These are phyloP conservation scores for Mizuhopecten yessoensis DNA, from an alignment of 1,140 invertebrate species.

Conservation along the genomic window DNA sequence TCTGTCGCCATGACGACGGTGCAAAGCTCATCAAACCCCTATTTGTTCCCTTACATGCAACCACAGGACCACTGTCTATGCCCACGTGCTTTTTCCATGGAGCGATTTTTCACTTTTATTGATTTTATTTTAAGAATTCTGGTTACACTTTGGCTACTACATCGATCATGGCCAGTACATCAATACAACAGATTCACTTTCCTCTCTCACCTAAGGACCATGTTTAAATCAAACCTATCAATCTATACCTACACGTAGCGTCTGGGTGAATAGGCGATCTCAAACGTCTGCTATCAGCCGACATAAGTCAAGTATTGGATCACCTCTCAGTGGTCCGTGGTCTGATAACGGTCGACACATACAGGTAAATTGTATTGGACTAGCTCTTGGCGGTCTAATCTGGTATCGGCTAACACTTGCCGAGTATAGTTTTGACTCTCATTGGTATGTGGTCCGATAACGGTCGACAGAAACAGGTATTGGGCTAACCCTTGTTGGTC, in stretches of 20 bases:
- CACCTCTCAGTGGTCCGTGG: neutral
- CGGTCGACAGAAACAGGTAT: too few relatives aligned
- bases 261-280: neutral
- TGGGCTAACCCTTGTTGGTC: too few relatives aligned
- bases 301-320: neutral
- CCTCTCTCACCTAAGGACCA: neutral
- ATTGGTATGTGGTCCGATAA: too few relatives aligned
- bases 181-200: neutral
- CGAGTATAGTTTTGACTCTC: too few relatives aligned
- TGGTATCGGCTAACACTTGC: too few relatives aligned
- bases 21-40: neutral
- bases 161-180: neutral
- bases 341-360: neutral
- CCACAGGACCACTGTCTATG: neutral
- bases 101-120: constrained; percentile 19
- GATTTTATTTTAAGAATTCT: neutral
- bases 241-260: neutral
- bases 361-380: too few relatives aligned
- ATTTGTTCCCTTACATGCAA: neutral
- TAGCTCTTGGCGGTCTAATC: too few relatives aligned
- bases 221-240: neutral
- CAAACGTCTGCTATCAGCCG: neutral
- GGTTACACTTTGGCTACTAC: neutral
- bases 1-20: neutral
- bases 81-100: constrained; percentile 1